Percentiles rank a stretch among this genome's conserved stretches.
Conservation (phyloP, 2,888 invertebrate species). For the Sphecodes monilicornis region DNA sequence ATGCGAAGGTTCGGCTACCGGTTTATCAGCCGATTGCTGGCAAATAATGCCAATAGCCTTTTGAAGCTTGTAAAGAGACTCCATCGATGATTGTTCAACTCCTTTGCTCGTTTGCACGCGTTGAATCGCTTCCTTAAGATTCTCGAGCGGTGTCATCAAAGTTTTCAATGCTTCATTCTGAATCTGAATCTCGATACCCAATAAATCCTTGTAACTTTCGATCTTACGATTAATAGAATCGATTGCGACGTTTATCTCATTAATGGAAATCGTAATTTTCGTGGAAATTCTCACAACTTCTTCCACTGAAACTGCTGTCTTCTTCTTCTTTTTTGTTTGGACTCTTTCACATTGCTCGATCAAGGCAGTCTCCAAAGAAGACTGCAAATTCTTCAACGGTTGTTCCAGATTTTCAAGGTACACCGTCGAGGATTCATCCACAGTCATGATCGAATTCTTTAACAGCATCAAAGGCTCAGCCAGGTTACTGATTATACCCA, state of each 20-base stretch:
- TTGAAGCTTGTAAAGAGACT: constrained; percentile 73
- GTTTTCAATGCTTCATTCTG: constrained; percentile 60
- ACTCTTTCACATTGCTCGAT: constrained; percentile 7
- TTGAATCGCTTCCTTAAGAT: constrained; percentile 55
- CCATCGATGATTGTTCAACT: constrained; percentile 56
- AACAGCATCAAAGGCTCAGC: constrained; percentile 62
- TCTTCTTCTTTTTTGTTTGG: background rate
- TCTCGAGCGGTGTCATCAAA: constrained; percentile 53
- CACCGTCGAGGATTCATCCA: constrained; percentile 62
- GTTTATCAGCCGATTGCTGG: constrained; percentile 70
- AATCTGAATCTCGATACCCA: constrained; percentile 56
- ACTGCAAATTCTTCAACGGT: constrained; percentile 59
- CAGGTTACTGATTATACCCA: constrained; percentile 41
- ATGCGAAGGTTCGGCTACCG: constrained; percentile 61
- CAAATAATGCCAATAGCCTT: constrained; percentile 74
- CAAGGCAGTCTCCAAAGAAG: constrained; percentile 53
- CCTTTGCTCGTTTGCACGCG: constrained; percentile 29
- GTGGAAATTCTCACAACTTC: constrained; percentile 44
- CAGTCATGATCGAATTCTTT: constrained; percentile 62
- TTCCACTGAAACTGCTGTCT: constrained; percentile 18
- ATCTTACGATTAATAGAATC: constrained; percentile 59
- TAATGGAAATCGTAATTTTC: constrained; percentile 42
- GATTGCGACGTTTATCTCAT: constrained; percentile 55
- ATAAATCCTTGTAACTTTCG: constrained; percentile 52
- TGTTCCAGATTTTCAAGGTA: constrained; percentile 64